Evolutionary conservation across 2,113 vertebrate genomes (phyloP).

Genomic region (Heptranchias perlo): DNA sequence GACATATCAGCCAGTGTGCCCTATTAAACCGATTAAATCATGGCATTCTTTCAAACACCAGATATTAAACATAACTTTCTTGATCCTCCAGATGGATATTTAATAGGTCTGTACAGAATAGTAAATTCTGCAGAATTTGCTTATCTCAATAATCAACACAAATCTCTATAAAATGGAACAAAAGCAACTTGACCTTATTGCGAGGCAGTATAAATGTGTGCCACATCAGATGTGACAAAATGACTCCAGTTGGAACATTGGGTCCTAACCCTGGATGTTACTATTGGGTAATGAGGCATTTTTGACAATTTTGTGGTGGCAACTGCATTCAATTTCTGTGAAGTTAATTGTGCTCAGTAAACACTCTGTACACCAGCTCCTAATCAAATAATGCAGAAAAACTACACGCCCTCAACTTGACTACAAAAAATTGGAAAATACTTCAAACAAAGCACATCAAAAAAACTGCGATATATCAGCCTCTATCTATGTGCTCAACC

Average conservation of each 20-base stretch:
- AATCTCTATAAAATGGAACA: neutral
- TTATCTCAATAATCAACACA: neutral
- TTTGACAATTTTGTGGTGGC: neutral
- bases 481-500: neutral
- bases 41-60: neutral
- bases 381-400: neutral
- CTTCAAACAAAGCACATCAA: neutral
- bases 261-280: neutral
- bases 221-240: neutral
- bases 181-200: neutral
- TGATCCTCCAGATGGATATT: neutral
- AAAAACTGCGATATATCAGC: neutral
- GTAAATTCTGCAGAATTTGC: neutral
- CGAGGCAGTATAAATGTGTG: neutral
- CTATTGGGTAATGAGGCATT: neutral
- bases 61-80: neutral
- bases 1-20: neutral
- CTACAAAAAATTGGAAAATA: neutral
- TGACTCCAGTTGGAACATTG: neutral
- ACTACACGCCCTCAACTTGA: neutral
- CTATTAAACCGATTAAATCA: conserved; percentile 12
- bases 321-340: neutral
- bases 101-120: neutral
- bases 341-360: neutral
- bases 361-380: neutral